A percentile compares a stretch with the other conserved stretches of the same genome.
These are phyloP conservation scores for Dicyrtoma fusca DNA, from an alignment of 2,888 invertebrate species.

Conservation along the genomic window DNA sequence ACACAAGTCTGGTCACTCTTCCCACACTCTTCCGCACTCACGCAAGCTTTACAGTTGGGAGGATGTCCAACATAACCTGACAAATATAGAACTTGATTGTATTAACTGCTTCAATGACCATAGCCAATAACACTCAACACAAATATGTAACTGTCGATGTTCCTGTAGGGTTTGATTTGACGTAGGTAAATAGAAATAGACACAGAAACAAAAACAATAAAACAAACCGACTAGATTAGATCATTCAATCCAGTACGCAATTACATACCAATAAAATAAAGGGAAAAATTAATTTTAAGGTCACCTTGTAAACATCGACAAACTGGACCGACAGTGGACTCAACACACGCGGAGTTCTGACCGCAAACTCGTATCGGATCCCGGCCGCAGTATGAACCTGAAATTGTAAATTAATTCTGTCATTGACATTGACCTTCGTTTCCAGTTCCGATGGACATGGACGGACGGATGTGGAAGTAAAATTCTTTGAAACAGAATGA, in stretches of 20 bases:
- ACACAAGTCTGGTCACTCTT: slow-evolving; percentile 56
- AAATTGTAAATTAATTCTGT: slow-evolving; percentile 5
- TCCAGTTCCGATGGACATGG: too few species aligned
- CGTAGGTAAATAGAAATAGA: slow-evolving; percentile 1
- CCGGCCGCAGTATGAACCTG: slow-evolving; percentile 54
- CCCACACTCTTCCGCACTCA: slow-evolving; percentile 52
- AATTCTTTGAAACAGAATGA: too few species aligned
- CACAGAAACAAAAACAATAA: too few species aligned
- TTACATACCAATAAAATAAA: too few species aligned
- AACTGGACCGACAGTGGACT: slow-evolving; percentile 54
- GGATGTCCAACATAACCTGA: slow-evolving; percentile 52
- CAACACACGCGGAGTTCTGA: slow-evolving; percentile 55
- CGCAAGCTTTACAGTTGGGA: slow-evolving; percentile 56
- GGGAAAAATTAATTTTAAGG: not conserved
- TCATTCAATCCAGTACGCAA: too few species aligned
- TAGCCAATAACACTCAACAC: too few species aligned
- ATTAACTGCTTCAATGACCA: not conserved
- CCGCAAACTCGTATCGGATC: slow-evolving; percentile 56
- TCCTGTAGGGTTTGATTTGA: too few species aligned
- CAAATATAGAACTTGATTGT: not conserved
- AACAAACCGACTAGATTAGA: too few species aligned
- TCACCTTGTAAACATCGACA: slow-evolving; percentile 42
- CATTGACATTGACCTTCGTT: too few species aligned
- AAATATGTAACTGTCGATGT: too few species aligned
- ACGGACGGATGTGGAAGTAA: too few species aligned